Evolutionary conservation across 2,113 vertebrate genomes (phyloP).

Genomic region (Ailuropoda melanoleuca): DNA sequence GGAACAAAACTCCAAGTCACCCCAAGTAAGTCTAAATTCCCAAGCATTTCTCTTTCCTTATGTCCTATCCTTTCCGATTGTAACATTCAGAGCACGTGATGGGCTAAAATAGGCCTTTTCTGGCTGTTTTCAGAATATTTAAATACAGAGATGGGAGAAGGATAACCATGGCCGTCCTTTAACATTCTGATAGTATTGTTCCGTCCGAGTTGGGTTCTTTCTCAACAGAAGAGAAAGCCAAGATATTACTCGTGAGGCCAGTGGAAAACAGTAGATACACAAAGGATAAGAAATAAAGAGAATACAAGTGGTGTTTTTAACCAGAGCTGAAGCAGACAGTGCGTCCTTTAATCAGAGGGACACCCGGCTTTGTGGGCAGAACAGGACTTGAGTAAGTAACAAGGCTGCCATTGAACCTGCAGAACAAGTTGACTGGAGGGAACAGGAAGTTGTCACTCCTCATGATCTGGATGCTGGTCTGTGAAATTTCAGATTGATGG

Average conservation of each 20-base stretch:
- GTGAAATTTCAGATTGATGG: conserved; percentile 41
- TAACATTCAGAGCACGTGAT: neutral
- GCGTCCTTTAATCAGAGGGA: neutral
- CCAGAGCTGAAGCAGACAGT: neutral
- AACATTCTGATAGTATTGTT: neutral
- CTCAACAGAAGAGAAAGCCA: conserved; percentile 32
- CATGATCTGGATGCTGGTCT: neutral
- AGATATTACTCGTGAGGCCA: neutral
- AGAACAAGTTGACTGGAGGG: neutral
- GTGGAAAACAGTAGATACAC: neutral
- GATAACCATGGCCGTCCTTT: neutral
- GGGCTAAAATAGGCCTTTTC: neutral
- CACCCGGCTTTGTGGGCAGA: neutral
- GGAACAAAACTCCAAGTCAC: conserved; percentile 61
- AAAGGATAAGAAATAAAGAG: conserved; percentile 19
- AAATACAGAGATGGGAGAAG: neutral
- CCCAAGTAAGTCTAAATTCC: conserved; percentile 51
- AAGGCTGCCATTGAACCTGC: neutral
- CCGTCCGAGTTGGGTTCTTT: neutral
- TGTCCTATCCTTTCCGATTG: neutral
- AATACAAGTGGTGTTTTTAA: neutral
- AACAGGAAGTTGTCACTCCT: neutral
- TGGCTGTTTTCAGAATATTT: conserved; percentile 16
- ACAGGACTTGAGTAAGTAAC: conserved; percentile 1
- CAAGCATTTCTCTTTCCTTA: neutral